These are phyloP conservation scores for Patella vulgata DNA, from an alignment of 1,140 invertebrate species.

Conservation along the genomic window DNA sequence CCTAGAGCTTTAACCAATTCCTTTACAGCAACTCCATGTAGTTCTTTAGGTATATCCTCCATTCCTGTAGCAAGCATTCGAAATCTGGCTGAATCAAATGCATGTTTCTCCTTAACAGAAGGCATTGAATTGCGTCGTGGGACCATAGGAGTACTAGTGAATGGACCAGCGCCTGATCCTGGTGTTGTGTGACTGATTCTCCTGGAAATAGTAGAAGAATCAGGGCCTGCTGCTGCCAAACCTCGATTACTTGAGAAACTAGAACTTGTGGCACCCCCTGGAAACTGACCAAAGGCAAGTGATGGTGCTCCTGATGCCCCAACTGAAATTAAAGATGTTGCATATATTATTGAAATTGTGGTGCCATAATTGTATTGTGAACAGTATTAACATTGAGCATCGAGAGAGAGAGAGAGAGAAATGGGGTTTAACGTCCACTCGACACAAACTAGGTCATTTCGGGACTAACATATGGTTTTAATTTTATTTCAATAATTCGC, in stretches of 20 bases:
- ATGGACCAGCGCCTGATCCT: constrained; percentile 12
- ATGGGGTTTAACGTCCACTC: no score
- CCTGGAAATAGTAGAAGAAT: constrained; percentile 8
- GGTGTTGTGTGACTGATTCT: constrained; percentile 15
- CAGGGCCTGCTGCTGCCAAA: constrained; percentile 2
- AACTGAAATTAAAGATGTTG: no score
- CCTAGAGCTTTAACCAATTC: constrained; percentile 83
- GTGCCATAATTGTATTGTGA: no score
- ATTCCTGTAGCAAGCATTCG: no score
- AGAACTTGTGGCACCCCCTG: not conserved
- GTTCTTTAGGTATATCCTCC: constrained; percentile 71
- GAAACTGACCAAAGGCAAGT: not conserved
- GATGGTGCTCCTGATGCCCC: not conserved
- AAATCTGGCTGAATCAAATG: not conserved
- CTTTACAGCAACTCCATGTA: constrained; percentile 80
- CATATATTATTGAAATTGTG: no score
- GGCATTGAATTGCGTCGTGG: constrained; percentile 31
- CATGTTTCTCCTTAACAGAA: no score
- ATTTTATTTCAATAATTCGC: no score
- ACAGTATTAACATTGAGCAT: no score
- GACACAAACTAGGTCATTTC: no score
- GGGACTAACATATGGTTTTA: no score
- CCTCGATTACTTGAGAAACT: not conserved
- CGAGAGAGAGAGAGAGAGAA: no score
- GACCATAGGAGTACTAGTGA: constrained; percentile 26